phyloP scores from a whole-genome alignment of 1,140 invertebrate species.

The Luehdorfia chinensis region DNA sequence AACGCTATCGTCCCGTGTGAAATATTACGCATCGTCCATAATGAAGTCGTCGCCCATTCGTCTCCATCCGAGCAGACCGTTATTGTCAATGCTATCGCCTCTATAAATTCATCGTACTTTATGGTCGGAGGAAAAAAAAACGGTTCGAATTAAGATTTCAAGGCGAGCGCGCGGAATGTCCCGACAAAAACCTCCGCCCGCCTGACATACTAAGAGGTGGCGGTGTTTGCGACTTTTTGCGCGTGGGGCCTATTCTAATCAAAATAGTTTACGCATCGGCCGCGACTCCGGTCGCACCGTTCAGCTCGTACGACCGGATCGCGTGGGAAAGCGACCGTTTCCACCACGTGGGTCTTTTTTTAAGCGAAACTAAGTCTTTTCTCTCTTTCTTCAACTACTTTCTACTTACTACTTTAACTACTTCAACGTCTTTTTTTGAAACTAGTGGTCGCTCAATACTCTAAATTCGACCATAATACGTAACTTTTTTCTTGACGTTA shows the following conservation, averaged over 20 bases:
- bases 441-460: too few relatives aligned
- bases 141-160: conserved; percentile 69
- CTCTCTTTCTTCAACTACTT: too few relatives aligned
- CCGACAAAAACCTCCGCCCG: conserved; percentile 54
- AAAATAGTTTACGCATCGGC: conserved; percentile 72
- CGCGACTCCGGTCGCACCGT: conserved; percentile 28
- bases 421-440: too few relatives aligned
- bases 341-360: neutral
- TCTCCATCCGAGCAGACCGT: conserved; percentile 35
- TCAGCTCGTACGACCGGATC: neutral
- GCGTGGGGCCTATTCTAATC: conserved; percentile 69
- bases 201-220: conserved; percentile 61
- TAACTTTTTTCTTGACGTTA: too few relatives aligned
- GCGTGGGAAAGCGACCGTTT: conserved; percentile 44
- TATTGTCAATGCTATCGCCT: conserved; percentile 40
- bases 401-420: too few relatives aligned
- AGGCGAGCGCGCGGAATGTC: conserved; percentile 51
- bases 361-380: neutral
- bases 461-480: too few relatives aligned
- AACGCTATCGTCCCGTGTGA: too few relatives aligned
- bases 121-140: conserved; percentile 43
- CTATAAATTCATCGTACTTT: conserved; percentile 56
- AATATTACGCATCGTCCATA: too few relatives aligned
- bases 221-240: conserved; percentile 45
- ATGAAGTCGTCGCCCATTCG: conserved; percentile 51